Base-by-base conservation (phyloP, 2,888 invertebrate species). In the Cancer borealis region DNA sequence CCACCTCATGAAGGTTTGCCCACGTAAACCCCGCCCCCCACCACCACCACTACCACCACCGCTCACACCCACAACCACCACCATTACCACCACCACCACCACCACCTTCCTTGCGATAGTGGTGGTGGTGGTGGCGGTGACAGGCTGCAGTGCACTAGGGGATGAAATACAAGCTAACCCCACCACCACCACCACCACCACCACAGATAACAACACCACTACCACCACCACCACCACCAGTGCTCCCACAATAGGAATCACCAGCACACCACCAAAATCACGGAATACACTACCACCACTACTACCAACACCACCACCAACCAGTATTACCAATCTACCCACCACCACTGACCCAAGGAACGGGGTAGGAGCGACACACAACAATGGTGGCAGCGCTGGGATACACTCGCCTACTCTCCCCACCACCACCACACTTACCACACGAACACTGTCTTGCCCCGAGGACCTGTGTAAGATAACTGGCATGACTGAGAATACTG, bases 401-500 rank as follows among this genome's bases (percentile, higher is more conserved):
- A n/a, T 88, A n/a, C 39, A 54, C 39, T 14, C 30, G 6, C 87
- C 87, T 45, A n/a, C 5, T 47, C 10, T 14, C 6, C 14, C 88
- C 30, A 17, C 21, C 88, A 17, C 21, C 88, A 47, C 90, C 8
- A 26, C 47, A 8, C 4, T 26, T 14, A 26, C 49, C n/a, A 54
- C 54, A 10, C 26, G 8, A 1, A 49, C 30, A 3, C 66, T 39
- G 8, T 66, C 91, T 4, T 91, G 91, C 73, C 91, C 91, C 45
- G 91, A 91, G 45, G 91, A 66, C n/a, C 73, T 91, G 39, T 91
- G 91, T 66, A 91, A 91, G 45, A 14, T 30, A 10, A 91, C 91
- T 0, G 54, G 17, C 10, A 39, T 91, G 66, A 91, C 66, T 73
- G 91, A 66, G 91, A 66, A 45, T 12, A 45, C 91, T 17, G 91